Base-by-base conservation (phyloP, 2,113 vertebrate species). In the Saguinus midas region DNA sequence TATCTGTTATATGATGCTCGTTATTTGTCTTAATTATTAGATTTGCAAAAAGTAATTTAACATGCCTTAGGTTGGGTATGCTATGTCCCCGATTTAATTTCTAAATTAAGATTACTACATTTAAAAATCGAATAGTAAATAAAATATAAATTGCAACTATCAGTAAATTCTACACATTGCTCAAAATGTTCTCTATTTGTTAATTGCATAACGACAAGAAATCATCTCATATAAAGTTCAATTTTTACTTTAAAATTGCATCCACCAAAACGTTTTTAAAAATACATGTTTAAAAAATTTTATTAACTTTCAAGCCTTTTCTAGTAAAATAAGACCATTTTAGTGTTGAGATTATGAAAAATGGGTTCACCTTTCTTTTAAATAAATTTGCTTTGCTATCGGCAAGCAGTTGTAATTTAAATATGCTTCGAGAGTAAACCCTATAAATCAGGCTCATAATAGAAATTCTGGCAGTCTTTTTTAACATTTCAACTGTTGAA, bases 401-500 rank as follows among this genome's bases (percentile, higher is more conserved):
- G 81, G 4, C 25, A 95, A 96, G 23, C 5, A 57, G 6, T 25
- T 55, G 7, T 37, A 80, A 94, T 94, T 95, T 88, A 84, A 87
- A 96, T 16, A 18, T 96, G n/a, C 40, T 83, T 85, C 68, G 7
- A 87, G 29, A n/a, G 40, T 50, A 96, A 95, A 86, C 3, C 37
- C 57, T 82, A 75, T 52, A 89, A 52, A 48, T 8, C 66, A 73
- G 6, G 1, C 72, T 94, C 57, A 16, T 13, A 89, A 94, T 12
- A 50, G 78, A 97, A 95, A 94, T 23, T 78, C 37, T 98, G 32
- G 73, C 23, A 84, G 25, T 11, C 11, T 2, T 91, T 52, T 52
- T 52, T 84, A 95, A 25, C 58, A 93, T 29, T 90, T 55, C 27
- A 43, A 12, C 45, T 95, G 78, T 80, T 93, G 64, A 64, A 81